These are phyloP conservation scores for Apotomis turbidana DNA, from an alignment of 2,888 invertebrate species.

Conservation along the genomic window DNA sequence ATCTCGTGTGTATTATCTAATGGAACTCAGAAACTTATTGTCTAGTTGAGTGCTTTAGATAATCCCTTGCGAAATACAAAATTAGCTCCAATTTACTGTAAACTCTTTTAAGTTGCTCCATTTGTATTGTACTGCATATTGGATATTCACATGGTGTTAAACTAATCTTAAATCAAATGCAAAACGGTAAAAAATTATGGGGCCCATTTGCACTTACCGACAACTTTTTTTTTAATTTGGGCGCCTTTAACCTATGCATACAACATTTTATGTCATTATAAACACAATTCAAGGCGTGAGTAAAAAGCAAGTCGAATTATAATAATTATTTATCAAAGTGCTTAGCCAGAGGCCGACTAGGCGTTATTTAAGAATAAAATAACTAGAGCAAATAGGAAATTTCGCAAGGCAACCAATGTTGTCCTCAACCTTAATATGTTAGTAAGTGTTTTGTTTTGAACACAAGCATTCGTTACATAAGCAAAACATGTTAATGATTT, in stretches of 20 bases:
- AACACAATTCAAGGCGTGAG: slow-evolving; percentile 37
- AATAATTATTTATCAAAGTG: slow-evolving; percentile 59
- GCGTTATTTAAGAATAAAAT: slow-evolving; percentile 55
- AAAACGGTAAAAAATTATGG: not conserved
- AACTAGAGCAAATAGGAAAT: slow-evolving; percentile 47
- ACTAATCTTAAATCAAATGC: not conserved
- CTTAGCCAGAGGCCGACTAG: slow-evolving; percentile 53
- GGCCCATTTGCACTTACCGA: not conserved
- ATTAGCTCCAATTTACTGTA: slow-evolving; percentile 15
- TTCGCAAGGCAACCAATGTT: slow-evolving; percentile 51
- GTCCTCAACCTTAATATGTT: slow-evolving; percentile 69
- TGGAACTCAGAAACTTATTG: slow-evolving; percentile 40
- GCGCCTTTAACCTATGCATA: not conserved
- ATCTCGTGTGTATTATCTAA: slow-evolving; percentile 40
- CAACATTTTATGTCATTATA: slow-evolving; percentile 2
- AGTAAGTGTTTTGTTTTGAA: slow-evolving; percentile 44
- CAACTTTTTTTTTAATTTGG: not conserved
- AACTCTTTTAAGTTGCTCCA: not conserved
- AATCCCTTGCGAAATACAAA: slow-evolving; percentile 29
- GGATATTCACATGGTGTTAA: not conserved
- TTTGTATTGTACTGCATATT: slow-evolving; percentile 5
- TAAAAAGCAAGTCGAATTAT: slow-evolving; percentile 56
- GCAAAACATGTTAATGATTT: not conserved
- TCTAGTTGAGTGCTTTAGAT: slow-evolving; percentile 37
- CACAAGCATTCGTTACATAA: slow-evolving; percentile 8